A percentile compares a stretch with the other conserved stretches of the same genome.
phyloP scores from a whole-genome alignment of 1,140 invertebrate species.

The Trichonephila clavipes region DNA sequence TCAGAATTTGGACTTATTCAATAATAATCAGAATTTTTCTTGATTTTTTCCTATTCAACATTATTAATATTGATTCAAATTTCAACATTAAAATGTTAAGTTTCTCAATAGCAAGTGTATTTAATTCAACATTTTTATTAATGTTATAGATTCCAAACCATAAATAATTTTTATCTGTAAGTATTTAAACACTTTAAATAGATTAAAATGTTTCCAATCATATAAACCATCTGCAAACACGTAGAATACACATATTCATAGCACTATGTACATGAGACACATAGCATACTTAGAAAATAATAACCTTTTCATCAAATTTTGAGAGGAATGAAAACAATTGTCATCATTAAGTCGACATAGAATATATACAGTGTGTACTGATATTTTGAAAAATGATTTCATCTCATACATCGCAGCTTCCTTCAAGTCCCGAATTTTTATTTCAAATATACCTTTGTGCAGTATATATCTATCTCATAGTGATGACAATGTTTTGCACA shows the following conservation, averaged over 20 bases:
- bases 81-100: background rate
- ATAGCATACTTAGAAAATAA: background rate
- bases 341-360: no score
- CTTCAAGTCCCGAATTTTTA: background rate
- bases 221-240: background rate
- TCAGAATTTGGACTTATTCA: background rate
- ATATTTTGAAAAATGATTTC: background rate
- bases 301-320: no score
- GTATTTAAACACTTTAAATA: background rate
- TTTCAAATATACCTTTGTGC: background rate
- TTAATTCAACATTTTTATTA: background rate
- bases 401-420: background rate
- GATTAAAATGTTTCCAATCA: background rate
- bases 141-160: background rate
- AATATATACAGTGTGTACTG: no score
- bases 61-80: background rate
- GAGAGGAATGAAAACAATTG: no score
- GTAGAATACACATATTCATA: background rate
- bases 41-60: background rate
- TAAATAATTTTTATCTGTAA: background rate
- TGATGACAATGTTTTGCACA: background rate
- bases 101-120: background rate
- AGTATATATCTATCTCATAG: background rate
- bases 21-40: background rate
- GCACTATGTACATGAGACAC: background rate